Conservation (phyloP, 1,140 invertebrate species). For the Drosophila novamexicana region DNA sequence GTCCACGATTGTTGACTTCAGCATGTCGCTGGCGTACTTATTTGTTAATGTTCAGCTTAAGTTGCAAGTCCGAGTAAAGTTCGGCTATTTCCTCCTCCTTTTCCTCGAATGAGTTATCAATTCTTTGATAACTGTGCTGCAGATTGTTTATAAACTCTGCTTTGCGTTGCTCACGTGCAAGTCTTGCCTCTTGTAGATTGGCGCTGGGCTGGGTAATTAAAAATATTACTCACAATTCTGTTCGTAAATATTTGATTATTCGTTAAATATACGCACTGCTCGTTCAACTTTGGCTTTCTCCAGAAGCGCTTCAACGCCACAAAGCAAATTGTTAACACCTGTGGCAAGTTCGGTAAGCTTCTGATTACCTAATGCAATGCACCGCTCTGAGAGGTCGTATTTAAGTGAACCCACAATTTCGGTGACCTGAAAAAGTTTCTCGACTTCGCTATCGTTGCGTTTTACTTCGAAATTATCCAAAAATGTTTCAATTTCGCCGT, state of each 20-base stretch:
- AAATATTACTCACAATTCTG: background rate
- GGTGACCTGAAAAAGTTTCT: conserved; percentile 90
- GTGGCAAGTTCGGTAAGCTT: conserved; percentile 51
- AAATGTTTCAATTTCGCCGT: conserved; percentile 93
- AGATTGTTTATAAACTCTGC: conserved; percentile 91
- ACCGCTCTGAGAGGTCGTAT: conserved; percentile 83
- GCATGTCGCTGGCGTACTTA: conserved; percentile 73
- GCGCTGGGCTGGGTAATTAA: conserved; percentile 83
- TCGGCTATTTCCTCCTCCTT: conserved; percentile 91
- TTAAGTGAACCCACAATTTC: conserved; percentile 91
- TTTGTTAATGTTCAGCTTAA: conserved; percentile 88
- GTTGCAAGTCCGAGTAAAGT: conserved; percentile 90
- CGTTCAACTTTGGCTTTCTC: conserved; percentile 63
- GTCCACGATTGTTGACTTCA: conserved; percentile 75
- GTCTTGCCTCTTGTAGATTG: conserved; percentile 86
- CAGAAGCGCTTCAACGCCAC: conserved; percentile 54
- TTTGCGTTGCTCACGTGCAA: conserved; percentile 88
- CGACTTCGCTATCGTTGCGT: conserved; percentile 91
- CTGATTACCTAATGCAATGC: conserved; percentile 72
- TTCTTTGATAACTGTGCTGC: conserved; percentile 89
- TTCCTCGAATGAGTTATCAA: conserved; percentile 91
- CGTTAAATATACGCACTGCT: conserved; percentile 32
- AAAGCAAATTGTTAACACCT: conserved; percentile 59
- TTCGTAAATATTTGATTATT: background rate
- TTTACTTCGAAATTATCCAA: conserved; percentile 93